Base-by-base conservation (phyloP, 1,140 invertebrate species). In the Oreohelix idahoensis region DNA sequence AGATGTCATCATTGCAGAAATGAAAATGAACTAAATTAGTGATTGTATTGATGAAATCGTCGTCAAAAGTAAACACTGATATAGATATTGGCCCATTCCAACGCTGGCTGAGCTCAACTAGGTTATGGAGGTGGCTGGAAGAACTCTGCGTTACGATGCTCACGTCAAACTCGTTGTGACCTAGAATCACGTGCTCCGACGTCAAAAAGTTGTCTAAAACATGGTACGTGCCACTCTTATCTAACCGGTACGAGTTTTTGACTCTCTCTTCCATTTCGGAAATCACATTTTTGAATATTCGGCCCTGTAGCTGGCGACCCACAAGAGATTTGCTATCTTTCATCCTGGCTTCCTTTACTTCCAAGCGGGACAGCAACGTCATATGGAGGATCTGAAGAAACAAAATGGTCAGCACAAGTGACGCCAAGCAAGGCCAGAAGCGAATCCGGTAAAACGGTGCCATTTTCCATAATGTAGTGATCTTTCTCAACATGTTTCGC, bases 81-180 rank as follows among this genome's bases (percentile, higher is more conserved):
- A 96, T 94, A 0, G 97, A 98, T 85, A 98, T 95, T 0, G 97
- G 96, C 0, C 96, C 97, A 1, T 94, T 94, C 97, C 97, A 98
- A 81, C 96, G 95, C 39, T 95, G 93, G 0, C 95, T 95, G 26
- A 97, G 95, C 87, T 91, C 85, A 0, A 96, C 94, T 11, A 98
- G 85, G 77, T 93, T 85, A 79, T 92, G 84, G 5, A 94, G 86
- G 87, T 93, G 91, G 83, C 93, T 91, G 23, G 91, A 86, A 23
- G 93, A 93, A 45, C 92, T 91, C 53, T 94, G 94, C 8, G 93
- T 93, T 32, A 93, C 93, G 23, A 94, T 75, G 53, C 88, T 88
- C 17, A 90, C 79, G 58, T 89, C 85, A 75, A 84, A 76, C 38
- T 38, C 51, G n/a, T 84, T 63, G 17, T 71, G 45, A 1, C 32